These are phyloP conservation scores for Bucorvus abyssinicus DNA, from an alignment of 2,797 vertebrate species.

Conservation along the genomic window DNA sequence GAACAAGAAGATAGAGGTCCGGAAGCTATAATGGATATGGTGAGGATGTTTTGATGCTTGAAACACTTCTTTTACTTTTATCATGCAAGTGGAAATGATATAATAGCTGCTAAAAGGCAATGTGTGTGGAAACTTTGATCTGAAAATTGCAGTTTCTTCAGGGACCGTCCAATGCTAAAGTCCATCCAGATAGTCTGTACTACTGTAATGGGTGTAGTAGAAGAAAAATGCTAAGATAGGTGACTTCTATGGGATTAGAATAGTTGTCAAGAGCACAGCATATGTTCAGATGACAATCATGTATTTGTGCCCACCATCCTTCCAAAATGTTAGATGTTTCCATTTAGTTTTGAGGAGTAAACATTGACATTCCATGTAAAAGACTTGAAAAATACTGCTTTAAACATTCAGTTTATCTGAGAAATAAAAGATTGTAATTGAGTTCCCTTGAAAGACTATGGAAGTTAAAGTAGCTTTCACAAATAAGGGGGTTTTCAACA, in stretches of 20 bases:
- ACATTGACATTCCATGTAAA: not conserved
- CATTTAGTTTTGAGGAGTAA: not conserved
- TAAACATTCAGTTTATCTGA: not conserved
- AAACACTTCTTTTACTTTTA: not conserved
- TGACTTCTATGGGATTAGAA: not conserved
- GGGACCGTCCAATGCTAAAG: not conserved
- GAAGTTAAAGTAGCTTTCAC: not conserved
- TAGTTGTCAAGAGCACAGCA: not conserved
- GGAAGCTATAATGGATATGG: slow-evolving; percentile 87
- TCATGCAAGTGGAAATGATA: not conserved
- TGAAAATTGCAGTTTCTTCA: not conserved
- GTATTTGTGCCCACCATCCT: not conserved
- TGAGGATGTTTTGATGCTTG: slow-evolving; percentile 74
- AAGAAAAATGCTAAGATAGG: not conserved
- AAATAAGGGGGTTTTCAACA: not conserved
- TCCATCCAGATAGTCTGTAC: not conserved
- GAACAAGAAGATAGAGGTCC: slow-evolving; percentile 88
- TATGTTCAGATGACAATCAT: not conserved
- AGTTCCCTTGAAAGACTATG: not conserved
- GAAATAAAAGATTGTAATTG: not conserved
- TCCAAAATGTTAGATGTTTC: not conserved
- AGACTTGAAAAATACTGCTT: not conserved
- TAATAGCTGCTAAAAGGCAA: not conserved
- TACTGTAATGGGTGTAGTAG: not conserved
- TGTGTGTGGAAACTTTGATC: not conserved